These are phyloP conservation scores for Drosophila pachea DNA, from an alignment of 1,140 invertebrate species.

Conservation along the genomic window DNA sequence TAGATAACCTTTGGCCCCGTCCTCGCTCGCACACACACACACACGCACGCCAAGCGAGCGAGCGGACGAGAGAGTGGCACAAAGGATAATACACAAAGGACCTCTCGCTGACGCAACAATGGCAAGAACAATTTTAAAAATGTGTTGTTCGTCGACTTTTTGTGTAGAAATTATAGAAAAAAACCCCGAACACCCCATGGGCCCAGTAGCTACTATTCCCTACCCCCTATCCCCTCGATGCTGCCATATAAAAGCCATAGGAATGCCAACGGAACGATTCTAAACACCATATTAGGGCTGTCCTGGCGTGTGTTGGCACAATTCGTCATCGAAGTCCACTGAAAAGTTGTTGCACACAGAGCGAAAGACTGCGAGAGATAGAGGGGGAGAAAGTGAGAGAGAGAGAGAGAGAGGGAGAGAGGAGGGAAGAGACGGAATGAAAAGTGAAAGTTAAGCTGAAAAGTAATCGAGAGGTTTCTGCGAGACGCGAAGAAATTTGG, in stretches of 20 bases:
- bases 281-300: slow-evolving; percentile 34
- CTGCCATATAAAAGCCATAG: slow-evolving; percentile 28
- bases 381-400: slow-evolving; percentile 1
- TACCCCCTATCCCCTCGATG: slow-evolving; percentile 5
- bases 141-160: slow-evolving; percentile 54
- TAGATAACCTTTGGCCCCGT: slow-evolving; percentile 73
- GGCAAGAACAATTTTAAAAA: slow-evolving; percentile 67
- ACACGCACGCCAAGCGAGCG: slow-evolving; percentile 5
- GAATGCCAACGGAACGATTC: slow-evolving; percentile 33
- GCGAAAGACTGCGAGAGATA: too few relatives aligned
- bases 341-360: slow-evolving; percentile 26
- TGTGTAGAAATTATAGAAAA: slow-evolving; percentile 71
- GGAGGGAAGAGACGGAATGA: slow-evolving; percentile 8
- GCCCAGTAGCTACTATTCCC: slow-evolving; percentile 18
- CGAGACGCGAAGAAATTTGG: too few relatives aligned
- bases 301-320: slow-evolving; percentile 48
- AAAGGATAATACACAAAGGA: slow-evolving; percentile 76
- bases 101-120: slow-evolving; percentile 70
- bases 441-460: slow-evolving; percentile 28
- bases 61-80: slow-evolving; percentile 45
- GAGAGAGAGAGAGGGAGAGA: too few relatives aligned
- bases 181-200: slow-evolving; percentile 40
- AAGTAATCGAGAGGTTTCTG: slow-evolving; percentile 2
- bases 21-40: slow-evolving; percentile 37
- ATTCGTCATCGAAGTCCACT: slow-evolving; percentile 46